Evolutionary conservation across 2,888 invertebrate species (phyloP).

Genomic region (Bembecia ichneumoniformis): DNA sequence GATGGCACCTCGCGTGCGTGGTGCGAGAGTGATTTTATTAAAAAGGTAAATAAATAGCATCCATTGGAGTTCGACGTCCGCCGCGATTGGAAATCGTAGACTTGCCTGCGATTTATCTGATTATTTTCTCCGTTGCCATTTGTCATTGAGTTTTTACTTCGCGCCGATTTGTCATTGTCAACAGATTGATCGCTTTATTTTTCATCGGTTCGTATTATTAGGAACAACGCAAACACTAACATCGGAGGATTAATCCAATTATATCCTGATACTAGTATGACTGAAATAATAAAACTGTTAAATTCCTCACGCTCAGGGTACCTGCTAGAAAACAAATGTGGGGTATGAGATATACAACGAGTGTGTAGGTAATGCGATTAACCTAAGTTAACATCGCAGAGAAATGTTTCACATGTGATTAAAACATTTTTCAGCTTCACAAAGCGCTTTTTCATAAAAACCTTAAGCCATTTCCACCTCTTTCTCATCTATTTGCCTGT

Average conservation of each 20-base stretch:
- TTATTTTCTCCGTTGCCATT: neutral
- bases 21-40: conserved; percentile 19
- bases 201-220: neutral
- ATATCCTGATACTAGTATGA: too few species aligned
- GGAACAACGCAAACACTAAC: neutral
- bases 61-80: neutral
- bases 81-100: conserved; percentile 11
- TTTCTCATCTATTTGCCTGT: conserved; percentile 37
- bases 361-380: too few species aligned
- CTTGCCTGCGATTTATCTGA: conserved; percentile 8
- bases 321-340: too few species aligned
- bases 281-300: too few species aligned
- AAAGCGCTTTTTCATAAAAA: conserved; percentile 45
- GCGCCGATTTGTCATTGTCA: neutral
- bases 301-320: too few species aligned
- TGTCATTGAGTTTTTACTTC: neutral
- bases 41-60: conserved; percentile 22
- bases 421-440: conserved; percentile 18
- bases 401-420: too few species aligned
- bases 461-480: conserved; percentile 54
- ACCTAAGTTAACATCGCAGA: too few species aligned
- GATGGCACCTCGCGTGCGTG: conserved; percentile 13
- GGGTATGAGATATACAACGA: too few species aligned
- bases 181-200: neutral
- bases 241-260: neutral